A percentile compares a stretch with the other conserved stretches of the same genome.
phyloP scores from a whole-genome alignment of 2,113 vertebrate genomes.

The Edolisoma coerulescens region DNA sequence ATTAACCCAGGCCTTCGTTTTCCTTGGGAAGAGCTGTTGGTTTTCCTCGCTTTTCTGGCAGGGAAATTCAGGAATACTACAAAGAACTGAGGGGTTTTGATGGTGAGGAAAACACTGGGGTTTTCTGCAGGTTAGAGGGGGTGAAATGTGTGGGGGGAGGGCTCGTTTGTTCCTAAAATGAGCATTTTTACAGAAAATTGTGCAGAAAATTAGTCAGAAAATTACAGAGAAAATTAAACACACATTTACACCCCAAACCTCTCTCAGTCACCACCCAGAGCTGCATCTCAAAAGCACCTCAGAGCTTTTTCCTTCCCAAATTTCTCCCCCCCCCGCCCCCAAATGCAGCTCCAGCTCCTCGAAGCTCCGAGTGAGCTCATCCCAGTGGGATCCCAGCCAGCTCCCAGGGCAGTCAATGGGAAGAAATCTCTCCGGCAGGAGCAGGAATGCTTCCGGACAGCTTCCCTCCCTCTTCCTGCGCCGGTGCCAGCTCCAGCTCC shows the following conservation, averaged over 20 bases:
- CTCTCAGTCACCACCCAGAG: no score
- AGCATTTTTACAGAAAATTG: background rate
- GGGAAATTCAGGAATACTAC: background rate
- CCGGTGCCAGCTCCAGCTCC: background rate
- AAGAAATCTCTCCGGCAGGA: background rate
- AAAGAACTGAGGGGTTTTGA: background rate
- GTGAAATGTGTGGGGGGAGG: background rate
- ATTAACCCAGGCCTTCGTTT: background rate
- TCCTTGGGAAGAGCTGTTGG: background rate
- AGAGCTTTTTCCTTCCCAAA: background rate
- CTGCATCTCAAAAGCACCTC: background rate
- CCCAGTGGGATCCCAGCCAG: background rate
- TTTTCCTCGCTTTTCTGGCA: background rate
- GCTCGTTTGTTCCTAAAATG: background rate
- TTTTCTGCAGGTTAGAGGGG: background rate
- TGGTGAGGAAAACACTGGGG: background rate
- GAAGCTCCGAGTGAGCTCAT: background rate
- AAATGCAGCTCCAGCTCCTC: background rate
- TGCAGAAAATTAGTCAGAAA: background rate
- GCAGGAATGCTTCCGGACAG: background rate
- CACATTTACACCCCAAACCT: background rate
- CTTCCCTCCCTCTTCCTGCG: background rate
- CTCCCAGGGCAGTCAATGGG: background rate
- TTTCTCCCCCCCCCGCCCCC: no score
- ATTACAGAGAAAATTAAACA: background rate